Evolutionary conservation across 1,140 invertebrate species (phyloP), one percentile per base, ranked within the genome.

Genomic region (Episyrphus balteatus): DNA sequence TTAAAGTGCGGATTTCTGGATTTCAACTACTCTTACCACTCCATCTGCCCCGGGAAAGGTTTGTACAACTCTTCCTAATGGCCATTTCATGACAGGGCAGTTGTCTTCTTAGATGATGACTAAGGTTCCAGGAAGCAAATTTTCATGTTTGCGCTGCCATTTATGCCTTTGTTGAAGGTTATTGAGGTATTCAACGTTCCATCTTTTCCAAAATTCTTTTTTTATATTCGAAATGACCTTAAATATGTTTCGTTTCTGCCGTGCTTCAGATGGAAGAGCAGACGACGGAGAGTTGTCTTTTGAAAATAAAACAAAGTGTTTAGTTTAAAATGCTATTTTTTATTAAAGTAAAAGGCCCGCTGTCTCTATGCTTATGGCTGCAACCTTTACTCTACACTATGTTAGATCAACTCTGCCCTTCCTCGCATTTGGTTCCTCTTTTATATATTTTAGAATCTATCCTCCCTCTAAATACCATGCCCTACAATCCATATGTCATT

Each of bases 51-150:
- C 10, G 51, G 54, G 48, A 57, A 48, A n/a, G 0, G 55, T 18
- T 32, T 50, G 47, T 14, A 53, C 44, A 15, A 69, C 55, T 17
- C 51, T 47, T 18, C 47, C 49, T 2, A 62, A 38, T 32, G 53
- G 18, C 66, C 69, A 70, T 17, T 55, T 48, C 9, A 62, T 41
- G 7, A 61, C 61, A 8, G 59, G 56, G 14, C 46, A 3, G 42
- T 59, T 58, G 9, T 61, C 53, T 31, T 66, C 57, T 42, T 62
- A 59, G 1, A 69, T 19, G 1, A 69, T 11, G 3, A 70, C 68
- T 10, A 71, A 26, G 15, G 50, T 50, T 15, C 61, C 64, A 17
- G 45, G 13, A 30, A 52, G 33, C 2, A 68, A 38, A n/a, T 48
- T 38, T 2, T 19, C 12, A 2, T 52, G n/a, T 12, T 41, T 12